Percentiles rank a stretch among this genome's conserved stretches.
Evolutionary conservation across 2,797 vertebrate species (phyloP).

Genomic region (Anas flavirostris): DNA sequence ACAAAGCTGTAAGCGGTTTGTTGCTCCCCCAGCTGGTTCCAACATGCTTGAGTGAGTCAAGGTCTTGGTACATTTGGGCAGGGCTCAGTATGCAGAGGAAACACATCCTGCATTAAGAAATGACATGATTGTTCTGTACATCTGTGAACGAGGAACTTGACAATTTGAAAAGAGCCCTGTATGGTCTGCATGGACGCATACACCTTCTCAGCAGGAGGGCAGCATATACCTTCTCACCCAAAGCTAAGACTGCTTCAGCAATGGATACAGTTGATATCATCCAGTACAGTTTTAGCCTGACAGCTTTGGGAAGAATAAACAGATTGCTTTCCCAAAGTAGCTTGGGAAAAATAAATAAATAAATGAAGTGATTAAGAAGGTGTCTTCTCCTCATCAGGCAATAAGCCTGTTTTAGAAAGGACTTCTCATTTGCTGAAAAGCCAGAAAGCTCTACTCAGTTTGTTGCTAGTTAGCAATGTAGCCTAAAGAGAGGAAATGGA

Average conservation of each 20-base stretch:
- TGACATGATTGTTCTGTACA: rapidly evolving
- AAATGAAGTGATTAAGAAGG: too few relatives aligned
- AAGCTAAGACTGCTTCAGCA: background rate
- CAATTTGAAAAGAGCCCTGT: background rate
- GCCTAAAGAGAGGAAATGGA: background rate
- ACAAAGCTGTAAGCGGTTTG: background rate
- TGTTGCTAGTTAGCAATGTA: background rate
- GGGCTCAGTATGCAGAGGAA: background rate
- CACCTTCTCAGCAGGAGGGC: background rate
- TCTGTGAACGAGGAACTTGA: background rate
- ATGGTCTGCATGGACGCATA: background rate
- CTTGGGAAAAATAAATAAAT: too few relatives aligned
- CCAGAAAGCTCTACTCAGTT: background rate
- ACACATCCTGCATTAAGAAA: background rate
- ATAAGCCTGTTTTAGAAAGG: background rate
- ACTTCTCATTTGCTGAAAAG: background rate
- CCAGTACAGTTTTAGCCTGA: background rate
- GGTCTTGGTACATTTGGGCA: background rate
- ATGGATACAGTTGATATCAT: background rate
- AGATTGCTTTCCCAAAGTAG: background rate
- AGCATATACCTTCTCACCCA: background rate
- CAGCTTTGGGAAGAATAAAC: background rate
- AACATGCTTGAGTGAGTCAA: background rate
- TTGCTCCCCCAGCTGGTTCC: background rate
- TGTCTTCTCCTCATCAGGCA: background rate